phyloP scores from a whole-genome alignment of 2,888 invertebrate species.

The Camponotus fellah region DNA sequence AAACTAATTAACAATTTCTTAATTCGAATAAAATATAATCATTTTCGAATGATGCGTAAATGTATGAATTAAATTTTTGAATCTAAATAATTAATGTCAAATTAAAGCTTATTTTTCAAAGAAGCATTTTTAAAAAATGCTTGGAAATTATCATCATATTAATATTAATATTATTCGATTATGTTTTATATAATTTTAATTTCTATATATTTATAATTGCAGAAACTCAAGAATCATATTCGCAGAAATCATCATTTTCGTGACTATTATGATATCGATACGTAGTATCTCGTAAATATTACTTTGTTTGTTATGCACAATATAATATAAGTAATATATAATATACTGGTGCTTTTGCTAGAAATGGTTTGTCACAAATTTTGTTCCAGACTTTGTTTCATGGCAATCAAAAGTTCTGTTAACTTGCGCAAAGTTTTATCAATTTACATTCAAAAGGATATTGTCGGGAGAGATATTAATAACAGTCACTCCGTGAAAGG shows the following conservation, averaged over 20 bases:
- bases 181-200: neutral
- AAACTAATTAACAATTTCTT: neutral
- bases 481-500: constrained; percentile 29
- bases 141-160: constrained; percentile 1
- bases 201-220: neutral
- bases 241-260: neutral
- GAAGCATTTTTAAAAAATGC: neutral
- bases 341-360: constrained; percentile 15
- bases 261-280: neutral
- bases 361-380: constrained; percentile 44
- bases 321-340: neutral
- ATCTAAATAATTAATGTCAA: neutral
- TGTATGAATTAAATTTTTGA: neutral
- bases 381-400: constrained; percentile 22
- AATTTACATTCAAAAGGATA: constrained; percentile 46
- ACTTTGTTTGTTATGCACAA: neutral
- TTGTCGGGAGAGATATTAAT: constrained; percentile 35
- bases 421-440: constrained; percentile 49
- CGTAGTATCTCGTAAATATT: neutral
- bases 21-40: neutral
- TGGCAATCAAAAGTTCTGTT: constrained; percentile 33
- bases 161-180: constrained; percentile 16
- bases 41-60: neutral
- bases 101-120: neutral
- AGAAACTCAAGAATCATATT: neutral